A percentile compares a stretch with the other conserved stretches of the same genome.
Conservation (phyloP, 2,888 invertebrate genomes). For the Parelbella ahira region DNA sequence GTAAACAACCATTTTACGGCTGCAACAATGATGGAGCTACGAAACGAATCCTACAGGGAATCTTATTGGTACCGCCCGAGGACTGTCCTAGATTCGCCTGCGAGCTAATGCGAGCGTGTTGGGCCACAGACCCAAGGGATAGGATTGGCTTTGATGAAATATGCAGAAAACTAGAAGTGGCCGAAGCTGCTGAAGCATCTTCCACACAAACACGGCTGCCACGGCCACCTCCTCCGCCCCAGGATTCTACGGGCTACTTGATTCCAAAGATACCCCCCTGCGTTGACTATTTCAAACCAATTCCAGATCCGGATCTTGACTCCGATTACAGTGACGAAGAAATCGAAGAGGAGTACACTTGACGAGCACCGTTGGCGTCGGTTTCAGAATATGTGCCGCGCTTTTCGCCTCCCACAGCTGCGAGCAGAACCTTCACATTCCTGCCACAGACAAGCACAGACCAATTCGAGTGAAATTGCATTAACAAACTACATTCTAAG, state of each 20-base stretch:
- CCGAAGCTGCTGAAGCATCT: slow-evolving; percentile 49
- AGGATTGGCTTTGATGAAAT: slow-evolving; percentile 87
- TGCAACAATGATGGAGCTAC: slow-evolving; percentile 93
- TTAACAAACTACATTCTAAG: not conserved
- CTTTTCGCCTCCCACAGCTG: slow-evolving; percentile 40
- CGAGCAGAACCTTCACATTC: slow-evolving; percentile 50
- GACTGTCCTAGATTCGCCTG: slow-evolving; percentile 87
- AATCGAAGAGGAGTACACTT: slow-evolving; percentile 68
- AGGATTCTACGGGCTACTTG: slow-evolving; percentile 85
- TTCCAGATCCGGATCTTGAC: slow-evolving; percentile 63
- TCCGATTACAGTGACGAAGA: slow-evolving; percentile 58
- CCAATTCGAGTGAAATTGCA: slow-evolving; percentile 44
- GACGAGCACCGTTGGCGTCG: slow-evolving; percentile 46
- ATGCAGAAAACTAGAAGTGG: slow-evolving; percentile 81
- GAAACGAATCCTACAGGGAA: slow-evolving; percentile 88
- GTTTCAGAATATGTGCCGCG: slow-evolving; percentile 57
- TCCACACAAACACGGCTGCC: slow-evolving; percentile 54
- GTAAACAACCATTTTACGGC: slow-evolving; percentile 96
- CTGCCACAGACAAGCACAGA: slow-evolving; percentile 41
- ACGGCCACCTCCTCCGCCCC: slow-evolving; percentile 77
- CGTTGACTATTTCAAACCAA: slow-evolving; percentile 80
- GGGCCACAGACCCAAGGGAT: slow-evolving; percentile 90
- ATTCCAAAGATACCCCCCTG: slow-evolving; percentile 79
- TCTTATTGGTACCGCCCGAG: slow-evolving; percentile 89
- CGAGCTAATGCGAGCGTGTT: slow-evolving; percentile 88